Evolutionary conservation across 2,113 vertebrate species (phyloP), one percentile per base, ranked within the genome.

Genomic region (Euleptes europaea): DNA sequence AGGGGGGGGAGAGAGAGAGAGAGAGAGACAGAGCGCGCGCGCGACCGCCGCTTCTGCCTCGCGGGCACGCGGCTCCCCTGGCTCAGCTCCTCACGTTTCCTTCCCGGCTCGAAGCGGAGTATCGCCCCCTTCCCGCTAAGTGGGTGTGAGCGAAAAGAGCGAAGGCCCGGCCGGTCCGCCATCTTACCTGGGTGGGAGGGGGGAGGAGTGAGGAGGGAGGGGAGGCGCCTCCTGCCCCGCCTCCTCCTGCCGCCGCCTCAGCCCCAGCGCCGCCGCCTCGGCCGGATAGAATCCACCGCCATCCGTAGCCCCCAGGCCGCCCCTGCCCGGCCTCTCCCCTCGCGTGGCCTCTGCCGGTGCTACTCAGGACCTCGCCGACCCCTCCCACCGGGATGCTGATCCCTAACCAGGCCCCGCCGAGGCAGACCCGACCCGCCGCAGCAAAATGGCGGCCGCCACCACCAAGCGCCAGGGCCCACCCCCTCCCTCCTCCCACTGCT

Each of bases 221-320:
- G 84, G 86, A 88, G 82, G 86, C 65, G 82, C 86, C 82, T 84
- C 83, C 87, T 77, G 87, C 87, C 79, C 86, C 86, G 86, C 86
- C 86, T 88, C 80, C 86, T 83, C 80, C 84, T 85, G 76, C 86
- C 82, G 86, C 82, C 85, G 80, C 85, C 86, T 83, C 86, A 78
- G 86, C 86, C 86, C 82, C 82, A 88, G 76, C 82, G 81, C 81
- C 86, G 77, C 81, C 86, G 81, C 75, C 81, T 78, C 76, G 76
- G 86, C 70, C 76, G 86, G 40, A 83, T 35, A 78, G 72, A 74
- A 88, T 88, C 86, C 82, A 70, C 57, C 60, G 86, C 82, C 82
- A 88, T 88, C 86, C 82, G 76, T 28, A 14, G 82, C 82, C 82
- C 82, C 69, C 47, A 54, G 42, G 51, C 47, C 35, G 57, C 82